A percentile compares a stretch with the other conserved stretches of the same genome.
Conservation (phyloP, 2,888 invertebrate species). For the Ornithoptera alexandrae region DNA sequence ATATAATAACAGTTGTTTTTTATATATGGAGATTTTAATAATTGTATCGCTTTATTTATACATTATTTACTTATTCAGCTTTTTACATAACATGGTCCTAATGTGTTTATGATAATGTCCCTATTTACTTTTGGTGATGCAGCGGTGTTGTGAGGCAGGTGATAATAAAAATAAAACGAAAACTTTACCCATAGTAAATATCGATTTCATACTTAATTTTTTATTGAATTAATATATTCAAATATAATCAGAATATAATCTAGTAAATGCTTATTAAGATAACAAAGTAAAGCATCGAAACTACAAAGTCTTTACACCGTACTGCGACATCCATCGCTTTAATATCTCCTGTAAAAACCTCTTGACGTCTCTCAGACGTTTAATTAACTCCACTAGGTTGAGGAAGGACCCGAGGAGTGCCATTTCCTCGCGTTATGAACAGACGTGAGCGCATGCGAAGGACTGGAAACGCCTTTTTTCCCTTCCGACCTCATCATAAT, state of each 20-base stretch:
- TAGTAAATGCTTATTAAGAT: not conserved
- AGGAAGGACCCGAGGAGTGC: conserved; percentile 42
- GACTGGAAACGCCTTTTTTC: conserved; percentile 39
- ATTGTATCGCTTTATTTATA: no score
- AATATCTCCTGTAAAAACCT: conserved; percentile 48
- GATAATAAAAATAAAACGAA: no score
- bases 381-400: conserved; percentile 60
- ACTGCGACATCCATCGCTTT: conserved; percentile 32
- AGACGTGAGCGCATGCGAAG: conserved; percentile 56
- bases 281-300: conserved; percentile 1
- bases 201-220: no score
- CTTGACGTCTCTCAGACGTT: conserved; percentile 46
- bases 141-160: no score
- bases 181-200: no score
- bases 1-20: no score
- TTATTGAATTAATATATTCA: not conserved
- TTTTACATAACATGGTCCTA: no score
- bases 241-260: not conserved
- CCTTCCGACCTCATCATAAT: conserved; percentile 32
- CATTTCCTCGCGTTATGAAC: conserved; percentile 53
- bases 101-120: no score
- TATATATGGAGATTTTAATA: no score
- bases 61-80: no score
- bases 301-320: conserved; percentile 2
- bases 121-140: no score